These are phyloP conservation scores for Trachelus stipa DNA, from an alignment of 2,888 invertebrate genomes.

Conservation along the genomic window DNA sequence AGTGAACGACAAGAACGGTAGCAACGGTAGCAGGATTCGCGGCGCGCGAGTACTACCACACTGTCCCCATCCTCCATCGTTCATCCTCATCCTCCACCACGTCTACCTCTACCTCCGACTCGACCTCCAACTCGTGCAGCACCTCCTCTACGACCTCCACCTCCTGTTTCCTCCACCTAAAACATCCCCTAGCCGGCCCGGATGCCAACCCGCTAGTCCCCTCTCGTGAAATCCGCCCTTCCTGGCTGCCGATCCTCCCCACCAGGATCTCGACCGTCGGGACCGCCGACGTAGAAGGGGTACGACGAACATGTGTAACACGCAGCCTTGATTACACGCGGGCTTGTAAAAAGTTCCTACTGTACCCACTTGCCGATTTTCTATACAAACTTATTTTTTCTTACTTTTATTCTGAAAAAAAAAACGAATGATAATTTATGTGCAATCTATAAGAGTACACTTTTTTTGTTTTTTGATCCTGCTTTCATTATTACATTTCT, in stretches of 20 bases:
- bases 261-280: conserved; percentile 21
- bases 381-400: background rate
- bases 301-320: conserved; percentile 59
- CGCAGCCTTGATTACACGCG: conserved; percentile 62
- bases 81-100: conserved; percentile 7
- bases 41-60: conserved; percentile 41
- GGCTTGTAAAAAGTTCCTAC: conserved; percentile 63
- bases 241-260: conserved; percentile 18
- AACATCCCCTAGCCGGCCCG: conserved; percentile 7
- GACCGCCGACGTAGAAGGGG: conserved; percentile 35
- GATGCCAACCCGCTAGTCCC: background rate
- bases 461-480: background rate
- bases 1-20: conserved; percentile 23
- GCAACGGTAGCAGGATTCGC: conserved; percentile 25
- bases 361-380: conserved; percentile 36
- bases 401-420: background rate
- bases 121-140: conserved; percentile 3
- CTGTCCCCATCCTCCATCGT: conserved; percentile 9
- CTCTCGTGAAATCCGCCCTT: conserved; percentile 10
- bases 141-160: conserved; percentile 20
- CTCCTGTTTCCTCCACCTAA: conserved; percentile 7
- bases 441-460: background rate
- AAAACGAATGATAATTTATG: background rate
- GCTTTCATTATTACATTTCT: background rate
- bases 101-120: background rate